Evolutionary conservation across 2,797 vertebrate genomes (phyloP), one percentile per base, ranked within the genome.

Genomic region (Lithobates sylvaticus): DNA sequence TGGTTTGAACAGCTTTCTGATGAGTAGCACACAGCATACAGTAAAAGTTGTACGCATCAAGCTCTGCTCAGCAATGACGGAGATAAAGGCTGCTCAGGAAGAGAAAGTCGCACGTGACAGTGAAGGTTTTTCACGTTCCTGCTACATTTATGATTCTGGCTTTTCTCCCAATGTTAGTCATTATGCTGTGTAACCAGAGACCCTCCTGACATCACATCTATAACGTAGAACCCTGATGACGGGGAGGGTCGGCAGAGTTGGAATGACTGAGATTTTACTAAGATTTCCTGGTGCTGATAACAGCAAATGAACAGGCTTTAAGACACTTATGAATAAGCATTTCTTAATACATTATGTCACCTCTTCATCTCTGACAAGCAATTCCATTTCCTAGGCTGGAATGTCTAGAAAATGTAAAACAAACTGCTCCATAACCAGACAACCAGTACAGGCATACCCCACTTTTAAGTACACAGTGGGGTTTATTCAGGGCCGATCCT

Each of bases 281-380:
- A 65, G 61, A 65, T 26, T 64, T 64, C 61, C 61, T 64, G 47
- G 61, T 64, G 61, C 61, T 64, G 61, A 64, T 64, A 64, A 50
- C 5, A 0, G 61, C 21, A 65, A 65, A 65, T 54, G 50, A 16
- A 4, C 16, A 54, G 50, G 23, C 61, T 26, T 26, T 65, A 10
- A 65, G n/a, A 26, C n/a, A 65, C n/a, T n/a, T 65, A 26, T 54
- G n/a, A 65, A 65, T 65, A 65, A 65, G 23, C n/a, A 26, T 26
- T 65, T 54, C 21, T 23, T 65, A 65, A 5, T 65, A 65, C n/a
- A 65, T 26, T 65, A 7, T 9, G n/a, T 23, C 61, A 26, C 26
- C 23, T 65, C 58, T 64, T 7, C 8, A 65, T 65, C 3, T 23
- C 23, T 18, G 50, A 18, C 50, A 18, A 5, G 0, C 47, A 50